Base-by-base conservation (phyloP, 2,113 vertebrate species). In the Cariama cristata region DNA sequence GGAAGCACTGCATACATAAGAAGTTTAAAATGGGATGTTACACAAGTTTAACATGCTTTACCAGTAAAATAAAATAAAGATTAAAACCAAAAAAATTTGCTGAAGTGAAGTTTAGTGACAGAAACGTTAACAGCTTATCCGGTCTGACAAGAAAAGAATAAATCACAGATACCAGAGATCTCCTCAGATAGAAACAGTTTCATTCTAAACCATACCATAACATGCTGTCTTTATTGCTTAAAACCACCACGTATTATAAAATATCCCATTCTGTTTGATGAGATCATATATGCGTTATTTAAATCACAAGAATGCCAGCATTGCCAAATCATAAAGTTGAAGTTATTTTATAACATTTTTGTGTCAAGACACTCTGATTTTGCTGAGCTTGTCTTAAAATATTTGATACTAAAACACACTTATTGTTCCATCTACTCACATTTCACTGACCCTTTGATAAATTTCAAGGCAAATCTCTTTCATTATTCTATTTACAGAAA, bases 1-100 rank as follows among this genome's bases (percentile, higher is more conserved):
- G 28, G 47, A 88, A 72, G 64, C 0, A 0, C 3, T 69, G 16
- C 9, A 42, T 32, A 28, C 2, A 2, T 62, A 64, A 59, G 23
- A 80, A 91, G 30, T n/a, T 35, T 35, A 32, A 74, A 86, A 74
- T 66, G 14, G 27, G 49, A 11, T n/a, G 4, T 40, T 12, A 52
- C 8, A 60, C 6, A 67, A 42, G 4, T 67, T 81, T 55, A 52
- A 67, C 13, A 21, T 32, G 8, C 6, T 79, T 90, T 88, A 82
- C 3, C 11, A 21, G 2, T 68, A 22, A 62, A 79, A 81, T 7
- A 18, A 19, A 56, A 42, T 7, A 22, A 79, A 44, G 18, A 16
- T 1, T 8, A 1, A 21, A 18, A 50, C 27, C 38, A 35, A 38
- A 49, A 12, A 42, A 49, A 24, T 23, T 13, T 53, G 8, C 6